Evolutionary conservation across 2,797 vertebrate genomes (phyloP).

Genomic region (Distichodus sexfasciatus): DNA sequence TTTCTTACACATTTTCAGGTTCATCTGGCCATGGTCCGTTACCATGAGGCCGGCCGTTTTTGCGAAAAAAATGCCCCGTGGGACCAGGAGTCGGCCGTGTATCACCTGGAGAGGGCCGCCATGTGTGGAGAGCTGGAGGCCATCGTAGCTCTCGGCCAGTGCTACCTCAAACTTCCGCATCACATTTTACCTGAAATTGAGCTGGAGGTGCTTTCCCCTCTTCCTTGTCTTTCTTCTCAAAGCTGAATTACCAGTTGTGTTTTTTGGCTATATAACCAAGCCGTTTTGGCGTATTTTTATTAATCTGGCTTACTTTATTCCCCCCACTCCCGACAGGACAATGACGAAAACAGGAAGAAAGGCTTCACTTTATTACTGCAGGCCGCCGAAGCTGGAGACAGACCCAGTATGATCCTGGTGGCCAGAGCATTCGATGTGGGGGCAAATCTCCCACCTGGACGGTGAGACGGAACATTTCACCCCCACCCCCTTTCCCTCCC

Average conservation of each 20-base stretch:
- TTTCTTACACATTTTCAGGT: constrained; percentile 71
- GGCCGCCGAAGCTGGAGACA: constrained; percentile 91
- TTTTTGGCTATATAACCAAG: no score
- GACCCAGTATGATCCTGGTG: constrained; percentile 89
- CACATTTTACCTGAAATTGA: constrained; percentile 85
- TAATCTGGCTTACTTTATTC: neutral
- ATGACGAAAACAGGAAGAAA: constrained; percentile 81
- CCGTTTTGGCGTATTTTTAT: neutral
- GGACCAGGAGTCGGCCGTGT: constrained; percentile 87
- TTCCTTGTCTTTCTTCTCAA: neutral
- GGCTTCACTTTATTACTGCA: constrained; percentile 88
- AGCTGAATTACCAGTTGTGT: no score
- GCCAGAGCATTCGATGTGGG: constrained; percentile 89
- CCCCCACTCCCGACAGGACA: constrained; percentile 72
- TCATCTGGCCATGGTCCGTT: constrained; percentile 93
- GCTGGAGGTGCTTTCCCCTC: constrained; percentile 75
- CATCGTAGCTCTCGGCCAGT: constrained; percentile 87
- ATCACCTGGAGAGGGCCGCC: constrained; percentile 89
- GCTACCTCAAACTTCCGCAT: constrained; percentile 88
- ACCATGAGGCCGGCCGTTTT: constrained; percentile 92
- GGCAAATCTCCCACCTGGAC: constrained; percentile 80
- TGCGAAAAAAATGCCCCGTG: constrained; percentile 86
- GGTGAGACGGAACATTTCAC: constrained; percentile 75
- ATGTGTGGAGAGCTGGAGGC: constrained; percentile 95
- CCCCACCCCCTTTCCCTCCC: no score